Base-by-base conservation (phyloP, 1,140 invertebrate genomes). In the Conopomorpha cramerella region DNA sequence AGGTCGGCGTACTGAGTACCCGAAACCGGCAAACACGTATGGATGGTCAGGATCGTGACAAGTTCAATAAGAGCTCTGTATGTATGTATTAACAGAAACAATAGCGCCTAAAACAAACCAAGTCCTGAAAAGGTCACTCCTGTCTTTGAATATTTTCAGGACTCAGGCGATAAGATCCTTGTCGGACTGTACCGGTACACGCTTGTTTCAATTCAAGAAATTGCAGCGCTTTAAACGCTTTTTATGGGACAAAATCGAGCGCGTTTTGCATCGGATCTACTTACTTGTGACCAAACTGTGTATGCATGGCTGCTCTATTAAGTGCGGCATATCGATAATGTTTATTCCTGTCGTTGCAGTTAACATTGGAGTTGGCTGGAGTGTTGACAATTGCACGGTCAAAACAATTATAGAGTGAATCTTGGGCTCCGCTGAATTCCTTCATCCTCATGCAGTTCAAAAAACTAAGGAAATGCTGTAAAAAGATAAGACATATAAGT, bases 401-500 rank as follows among this genome's bases (percentile, higher is more conserved):
- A 58, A 94, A 92, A 55, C 89, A 92, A 49, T 93, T 88, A 72
- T 92, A 90, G 0, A 96, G 73, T 45, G 89, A 90, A 46, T 92
- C 86, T 36, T 93, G 62, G 0, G 93, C 89, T 1, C 90, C 92
- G 55, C 89, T 90, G 61, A 91, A 92, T 64, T 96, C 94, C 53
- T 89, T 89, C 2, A 93, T 84, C 16, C 93, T 77, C 26, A 96
- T 65, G 53, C 88, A 93, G 68, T 96, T 96, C 47, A 96, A 74
- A 59, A 93, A 97, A 52, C 89, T 92, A 16, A 97, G 76, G 60
- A 91, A 96, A 81, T 96, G 91, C 86, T 93, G 70, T n/a, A n/a
- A n/a, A n/a, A n/a, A n/a, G n/a, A n/a, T n/a, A n/a, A n/a, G n/a
- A n/a, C n/a, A n/a, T n/a, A n/a, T n/a, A n/a, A n/a, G n/a, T n/a